Percentiles rank a stretch among this genome's conserved stretches.
These are phyloP conservation scores for Heliconius sara DNA, from an alignment of 2,888 invertebrate genomes.

Conservation along the genomic window DNA sequence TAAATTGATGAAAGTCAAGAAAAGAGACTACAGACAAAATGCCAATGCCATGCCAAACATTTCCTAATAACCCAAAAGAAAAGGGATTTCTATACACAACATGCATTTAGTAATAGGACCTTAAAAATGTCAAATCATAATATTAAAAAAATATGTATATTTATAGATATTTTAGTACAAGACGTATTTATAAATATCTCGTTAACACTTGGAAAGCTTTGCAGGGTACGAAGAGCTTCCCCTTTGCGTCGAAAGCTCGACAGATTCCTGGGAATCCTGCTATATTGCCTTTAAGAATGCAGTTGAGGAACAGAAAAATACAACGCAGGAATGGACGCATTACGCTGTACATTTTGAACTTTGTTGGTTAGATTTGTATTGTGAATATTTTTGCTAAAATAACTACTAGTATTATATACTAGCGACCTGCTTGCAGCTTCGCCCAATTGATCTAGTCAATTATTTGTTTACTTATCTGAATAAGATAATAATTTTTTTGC, in stretches of 20 bases:
- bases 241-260: constrained; percentile 60
- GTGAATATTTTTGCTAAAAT: background rate
- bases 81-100: too few relatives aligned
- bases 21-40: too few relatives aligned
- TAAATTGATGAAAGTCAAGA: too few relatives aligned
- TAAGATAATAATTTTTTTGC: too few relatives aligned
- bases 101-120: too few relatives aligned
- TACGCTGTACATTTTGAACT: constrained; percentile 70
- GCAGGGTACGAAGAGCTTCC: constrained; percentile 63
- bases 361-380: constrained; percentile 64
- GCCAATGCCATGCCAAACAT: too few relatives aligned
- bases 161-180: background rate
- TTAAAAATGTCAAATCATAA: too few relatives aligned
- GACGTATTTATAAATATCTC: background rate
- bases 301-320: constrained; percentile 66
- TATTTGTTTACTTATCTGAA: too few relatives aligned
- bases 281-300: constrained; percentile 61
- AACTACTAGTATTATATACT: background rate
- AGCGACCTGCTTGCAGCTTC: too few relatives aligned
- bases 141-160: too few relatives aligned
- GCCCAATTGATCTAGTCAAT: too few relatives aligned
- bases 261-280: constrained; percentile 66
- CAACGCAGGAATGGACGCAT: constrained; percentile 71
- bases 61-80: too few relatives aligned
- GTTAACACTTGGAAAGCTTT: constrained; percentile 10